Conservation (phyloP, 2,113 vertebrate species). For the Epinephelus lanceolatus region DNA sequence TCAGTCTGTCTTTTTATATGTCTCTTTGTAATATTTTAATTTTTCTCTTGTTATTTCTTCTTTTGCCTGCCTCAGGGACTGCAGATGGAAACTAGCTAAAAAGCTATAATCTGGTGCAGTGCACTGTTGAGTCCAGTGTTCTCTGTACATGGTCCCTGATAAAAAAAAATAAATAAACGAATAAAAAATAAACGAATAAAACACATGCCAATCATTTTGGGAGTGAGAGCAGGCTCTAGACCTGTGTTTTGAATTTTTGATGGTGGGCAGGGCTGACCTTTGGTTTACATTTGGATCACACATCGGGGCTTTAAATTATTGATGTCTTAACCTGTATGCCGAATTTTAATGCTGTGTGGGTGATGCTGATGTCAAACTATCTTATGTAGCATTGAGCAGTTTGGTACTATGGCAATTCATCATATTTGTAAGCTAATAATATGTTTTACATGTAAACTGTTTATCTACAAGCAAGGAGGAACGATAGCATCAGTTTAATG, state of each 20-base stretch:
- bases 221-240: constrained; percentile 20
- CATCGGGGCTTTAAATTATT: constrained; percentile 64
- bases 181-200: not conserved
- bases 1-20: too few species aligned
- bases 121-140: too few species aligned
- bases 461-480: not conserved
- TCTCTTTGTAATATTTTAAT: too few species aligned
- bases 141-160: too few species aligned
- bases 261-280: constrained; percentile 68
- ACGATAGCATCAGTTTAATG: not conserved
- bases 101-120: too few species aligned
- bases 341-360: constrained; percentile 34
- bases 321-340: constrained; percentile 45
- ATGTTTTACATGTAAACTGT: not conserved
- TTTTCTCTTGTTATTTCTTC: too few species aligned
- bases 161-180: too few species aligned
- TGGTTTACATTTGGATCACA: constrained; percentile 67
- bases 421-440: not conserved
- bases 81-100: too few species aligned
- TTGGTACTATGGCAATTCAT: not conserved
- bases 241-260: constrained; percentile 60
- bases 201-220: constrained; percentile 6
- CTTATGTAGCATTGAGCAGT: not conserved
- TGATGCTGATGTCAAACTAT: constrained; percentile 5
- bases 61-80: too few species aligned